phyloP scores from a whole-genome alignment of 53 echinoderm and acorn worm genomes.

The Temnopleurus reevesii region DNA sequence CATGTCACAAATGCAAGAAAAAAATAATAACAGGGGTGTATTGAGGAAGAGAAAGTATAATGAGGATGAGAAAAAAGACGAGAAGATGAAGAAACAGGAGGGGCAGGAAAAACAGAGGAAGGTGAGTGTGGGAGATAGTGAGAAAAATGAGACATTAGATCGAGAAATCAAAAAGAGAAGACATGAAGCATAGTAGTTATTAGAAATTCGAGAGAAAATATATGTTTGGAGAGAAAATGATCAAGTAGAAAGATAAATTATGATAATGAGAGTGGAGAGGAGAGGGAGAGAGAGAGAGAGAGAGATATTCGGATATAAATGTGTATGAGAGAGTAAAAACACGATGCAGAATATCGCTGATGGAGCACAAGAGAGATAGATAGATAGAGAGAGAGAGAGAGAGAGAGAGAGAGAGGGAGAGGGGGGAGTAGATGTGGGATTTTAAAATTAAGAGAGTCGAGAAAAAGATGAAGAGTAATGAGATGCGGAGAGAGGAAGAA shows the following conservation, averaged over 20 bases:
- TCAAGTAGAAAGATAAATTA: too few relatives aligned
- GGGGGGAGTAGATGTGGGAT: not conserved
- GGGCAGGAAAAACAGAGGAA: too few relatives aligned
- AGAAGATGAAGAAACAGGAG: too few relatives aligned
- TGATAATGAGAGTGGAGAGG: not conserved
- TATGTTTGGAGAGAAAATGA: too few relatives aligned
- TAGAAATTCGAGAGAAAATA: too few relatives aligned
- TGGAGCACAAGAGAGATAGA: not conserved
- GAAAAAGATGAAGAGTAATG: not conserved
- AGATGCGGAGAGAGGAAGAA: not conserved
- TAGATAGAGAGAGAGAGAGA: not conserved
- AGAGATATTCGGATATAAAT: not conserved
- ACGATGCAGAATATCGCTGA: not conserved
- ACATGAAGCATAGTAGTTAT: too few relatives aligned
- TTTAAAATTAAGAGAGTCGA: not conserved
- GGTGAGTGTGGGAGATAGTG: too few relatives aligned
- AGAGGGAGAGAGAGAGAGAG: not conserved
- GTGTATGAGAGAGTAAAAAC: not conserved
- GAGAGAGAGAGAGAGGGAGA: not conserved
- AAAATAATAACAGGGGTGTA: not conserved
- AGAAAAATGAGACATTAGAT: too few relatives aligned
- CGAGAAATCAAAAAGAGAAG: too few relatives aligned
- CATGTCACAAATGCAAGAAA: not conserved
- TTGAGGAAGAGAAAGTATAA: not conserved
- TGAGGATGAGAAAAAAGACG: not conserved